Evolutionary conservation across 2,113 vertebrate genomes (phyloP).

Genomic region (Sander lucioperca): DNA sequence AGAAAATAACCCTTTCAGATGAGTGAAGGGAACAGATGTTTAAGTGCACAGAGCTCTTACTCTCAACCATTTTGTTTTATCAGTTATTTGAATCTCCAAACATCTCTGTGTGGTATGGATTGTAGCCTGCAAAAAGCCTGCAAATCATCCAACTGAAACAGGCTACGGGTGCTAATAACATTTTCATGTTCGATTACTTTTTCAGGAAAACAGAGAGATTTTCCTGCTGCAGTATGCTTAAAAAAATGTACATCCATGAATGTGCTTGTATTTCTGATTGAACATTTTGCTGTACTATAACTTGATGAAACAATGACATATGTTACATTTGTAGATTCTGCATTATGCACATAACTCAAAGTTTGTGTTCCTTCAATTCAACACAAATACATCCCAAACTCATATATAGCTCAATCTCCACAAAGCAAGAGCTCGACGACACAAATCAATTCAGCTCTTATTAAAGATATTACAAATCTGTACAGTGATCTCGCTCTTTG

Average conservation of each 20-base stretch:
- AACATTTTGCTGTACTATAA: conserved; percentile 33
- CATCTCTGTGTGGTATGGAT: conserved; percentile 40
- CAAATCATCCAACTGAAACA: conserved; percentile 39
- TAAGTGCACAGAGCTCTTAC: conserved; percentile 29
- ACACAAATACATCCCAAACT: conserved; percentile 31
- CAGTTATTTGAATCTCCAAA: conserved; percentile 48
- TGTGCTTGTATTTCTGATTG: conserved; percentile 57
- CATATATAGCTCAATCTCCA: conserved; percentile 35
- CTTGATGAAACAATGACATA: conserved; percentile 53
- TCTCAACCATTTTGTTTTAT: conserved; percentile 30
- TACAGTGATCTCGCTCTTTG: conserved; percentile 55
- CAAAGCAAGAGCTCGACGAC: conserved; percentile 23
- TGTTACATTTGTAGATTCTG: conserved; percentile 56
- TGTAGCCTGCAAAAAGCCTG: conserved; percentile 22
- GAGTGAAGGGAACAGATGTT: conserved; percentile 17
- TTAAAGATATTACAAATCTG: conserved; percentile 48
- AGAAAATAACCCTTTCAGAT: conserved; percentile 44
- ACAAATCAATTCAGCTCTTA: conserved; percentile 35
- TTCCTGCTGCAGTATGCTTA: conserved; percentile 31
- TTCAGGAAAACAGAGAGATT: conserved; percentile 38
- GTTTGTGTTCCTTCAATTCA: conserved; percentile 28
- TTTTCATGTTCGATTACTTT: conserved; percentile 47
- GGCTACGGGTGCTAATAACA: conserved; percentile 34
- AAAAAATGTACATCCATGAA: conserved; percentile 43
- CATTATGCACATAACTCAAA: conserved; percentile 59